Conservation (phyloP, 2,113 vertebrate genomes). For the Corythornis cristatus region DNA sequence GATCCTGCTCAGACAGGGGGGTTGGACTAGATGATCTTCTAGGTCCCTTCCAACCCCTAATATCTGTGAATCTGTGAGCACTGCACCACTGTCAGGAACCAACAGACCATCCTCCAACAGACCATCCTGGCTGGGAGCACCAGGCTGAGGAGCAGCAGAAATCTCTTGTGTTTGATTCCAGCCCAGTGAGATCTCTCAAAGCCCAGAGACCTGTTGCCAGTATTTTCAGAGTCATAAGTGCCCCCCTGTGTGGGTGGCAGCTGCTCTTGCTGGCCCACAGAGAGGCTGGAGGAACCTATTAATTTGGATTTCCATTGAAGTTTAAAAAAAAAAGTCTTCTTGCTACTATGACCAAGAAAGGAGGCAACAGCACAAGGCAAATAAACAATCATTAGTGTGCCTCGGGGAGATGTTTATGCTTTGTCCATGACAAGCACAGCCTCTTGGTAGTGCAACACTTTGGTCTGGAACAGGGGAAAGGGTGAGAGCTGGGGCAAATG, state of each 20-base stretch:
- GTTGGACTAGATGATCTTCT: too few species aligned
- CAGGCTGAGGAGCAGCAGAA: neutral
- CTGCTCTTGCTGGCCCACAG: neutral
- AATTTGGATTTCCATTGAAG: slow-evolving; percentile 1
- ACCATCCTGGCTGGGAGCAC: neutral
- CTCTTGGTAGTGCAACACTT: accelerated
- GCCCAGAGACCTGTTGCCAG: neutral
- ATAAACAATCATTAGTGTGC: slow-evolving; percentile 27
- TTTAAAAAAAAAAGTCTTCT: neutral
- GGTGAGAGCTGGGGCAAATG: neutral
- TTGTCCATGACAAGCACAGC: neutral
- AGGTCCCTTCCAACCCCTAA: too few species aligned
- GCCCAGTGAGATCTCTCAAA: neutral
- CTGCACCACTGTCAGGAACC: neutral
- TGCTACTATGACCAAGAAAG: slow-evolving; percentile 27
- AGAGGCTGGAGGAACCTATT: neutral
- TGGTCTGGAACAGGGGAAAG: neutral
- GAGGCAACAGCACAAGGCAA: neutral
- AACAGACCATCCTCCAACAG: neutral
- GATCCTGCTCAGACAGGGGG: too few species aligned
- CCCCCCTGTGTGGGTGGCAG: neutral
- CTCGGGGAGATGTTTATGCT: slow-evolving; percentile 42
- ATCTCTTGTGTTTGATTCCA: neutral
- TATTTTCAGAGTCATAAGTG: neutral
- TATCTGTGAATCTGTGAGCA: too few species aligned